Evolutionary conservation across 2,888 invertebrate genomes (phyloP), one percentile per base, ranked within the genome.

Genomic region (Sarcophaga rosellei): DNA sequence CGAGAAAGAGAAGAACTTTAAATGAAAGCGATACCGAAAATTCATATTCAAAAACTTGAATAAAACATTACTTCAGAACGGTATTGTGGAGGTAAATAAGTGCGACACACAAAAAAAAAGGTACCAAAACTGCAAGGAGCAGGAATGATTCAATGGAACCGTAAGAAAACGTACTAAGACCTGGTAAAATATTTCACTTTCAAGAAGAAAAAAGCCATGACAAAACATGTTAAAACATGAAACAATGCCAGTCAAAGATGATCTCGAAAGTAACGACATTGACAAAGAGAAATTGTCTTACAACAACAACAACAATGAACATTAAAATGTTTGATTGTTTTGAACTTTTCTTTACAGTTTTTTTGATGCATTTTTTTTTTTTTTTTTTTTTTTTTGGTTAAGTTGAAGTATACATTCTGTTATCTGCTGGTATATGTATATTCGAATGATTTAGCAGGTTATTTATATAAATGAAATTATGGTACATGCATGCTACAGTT

Each of bases 161-260:
- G 35, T 35, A 35, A 35, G 35, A 10, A 35, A 35, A 35, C 35
- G 10, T 35, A 10, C 8, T 35, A 53, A 53, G 17, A 53, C 15
- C 47, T 53, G 12, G 17, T 15, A 69, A 80, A 62, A 72, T 75
- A 70, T 61, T 84, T 84, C 65, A 84, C 79, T 79, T 84, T 84
- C 63, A 75, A 53, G 20, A 20, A 11, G 1, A 23, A 17, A 17
- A 61, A 77, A 75, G 65, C 65, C 70, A 75, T 75, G 65, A 84
- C 75, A 74, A 84, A 79, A 84, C 62, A 78, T 84, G 69, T 66
- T 35, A 53, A 15, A 53, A 53, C 17, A 17, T 15, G 17, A 53
- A 53, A 53, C 15, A 53, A 53, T 78, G 57, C 63, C 84, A 70
- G 77, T 84, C 84, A 86, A 86, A 86, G 81, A 86, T 86, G 86